Percentiles rank a stretch among this genome's conserved stretches.
These are phyloP conservation scores for Epinephelus coioides DNA, from an alignment of 2,797 vertebrate species.

Conservation along the genomic window DNA sequence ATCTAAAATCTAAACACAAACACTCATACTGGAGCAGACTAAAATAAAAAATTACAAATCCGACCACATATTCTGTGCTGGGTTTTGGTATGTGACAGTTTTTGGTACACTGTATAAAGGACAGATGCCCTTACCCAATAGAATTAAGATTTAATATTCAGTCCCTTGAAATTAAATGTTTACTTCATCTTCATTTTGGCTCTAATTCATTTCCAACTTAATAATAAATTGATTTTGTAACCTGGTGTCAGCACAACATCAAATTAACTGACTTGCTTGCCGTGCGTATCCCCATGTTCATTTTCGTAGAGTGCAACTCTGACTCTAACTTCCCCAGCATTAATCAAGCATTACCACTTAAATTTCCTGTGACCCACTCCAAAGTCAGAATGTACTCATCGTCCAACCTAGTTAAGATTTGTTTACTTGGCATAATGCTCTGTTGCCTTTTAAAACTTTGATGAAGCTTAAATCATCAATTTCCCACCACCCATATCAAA, in stretches of 20 bases:
- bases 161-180: background rate
- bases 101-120: background rate
- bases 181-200: constrained; percentile 9
- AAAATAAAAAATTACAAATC: background rate
- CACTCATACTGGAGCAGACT: too few relatives aligned
- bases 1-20: too few relatives aligned
- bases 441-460: constrained; percentile 58
- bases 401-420: constrained; percentile 58
- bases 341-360: constrained; percentile 29
- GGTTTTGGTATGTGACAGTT: background rate
- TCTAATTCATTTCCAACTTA: background rate
- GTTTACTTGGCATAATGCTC: constrained; percentile 56
- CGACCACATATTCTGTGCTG: background rate
- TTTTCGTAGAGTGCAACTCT: constrained; percentile 12
- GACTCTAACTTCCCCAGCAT: constrained; percentile 12
- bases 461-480: constrained; percentile 63
- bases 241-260: constrained; percentile 11
- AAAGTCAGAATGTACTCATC: constrained; percentile 17
- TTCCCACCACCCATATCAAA: constrained; percentile 62
- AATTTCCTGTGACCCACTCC: constrained; percentile 31
- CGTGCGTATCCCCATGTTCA: background rate
- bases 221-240: background rate
- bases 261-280: constrained; percentile 17
- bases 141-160: background rate
- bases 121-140: background rate